phyloP scores from a whole-genome alignment of 1,140 invertebrate genomes.

The Drosophila repleta region DNA sequence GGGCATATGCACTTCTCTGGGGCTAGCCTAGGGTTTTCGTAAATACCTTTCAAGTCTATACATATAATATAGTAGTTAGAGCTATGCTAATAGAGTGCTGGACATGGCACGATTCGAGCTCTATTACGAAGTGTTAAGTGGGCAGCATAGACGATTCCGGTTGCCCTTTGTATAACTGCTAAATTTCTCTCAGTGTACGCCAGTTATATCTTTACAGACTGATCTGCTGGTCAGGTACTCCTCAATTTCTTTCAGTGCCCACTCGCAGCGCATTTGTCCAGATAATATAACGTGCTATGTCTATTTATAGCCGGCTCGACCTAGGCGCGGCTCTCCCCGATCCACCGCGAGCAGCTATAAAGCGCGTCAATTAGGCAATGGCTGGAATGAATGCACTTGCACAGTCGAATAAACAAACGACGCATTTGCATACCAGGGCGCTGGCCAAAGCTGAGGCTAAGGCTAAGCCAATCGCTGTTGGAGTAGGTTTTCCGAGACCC shows the following conservation, averaged over 20 bases:
- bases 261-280: conserved; percentile 19
- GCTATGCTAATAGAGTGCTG: background rate
- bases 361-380: conserved; percentile 51
- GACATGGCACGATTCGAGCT: background rate
- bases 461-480: conserved; percentile 28
- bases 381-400: conserved; percentile 34
- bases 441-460: background rate
- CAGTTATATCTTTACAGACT: no score
- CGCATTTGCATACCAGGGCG: conserved; percentile 61
- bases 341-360: conserved; percentile 12
- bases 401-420: conserved; percentile 68
- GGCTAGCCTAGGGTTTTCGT: background rate
- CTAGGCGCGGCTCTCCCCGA: conserved; percentile 48
- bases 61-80: background rate
- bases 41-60: conserved; percentile 1
- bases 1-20: conserved; percentile 8
- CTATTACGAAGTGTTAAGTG: conserved; percentile 1
- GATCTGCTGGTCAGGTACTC: background rate
- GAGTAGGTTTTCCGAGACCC: conserved; percentile 42
- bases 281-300: conserved; percentile 51
- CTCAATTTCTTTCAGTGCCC: conserved; percentile 23
- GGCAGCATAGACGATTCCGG: background rate
- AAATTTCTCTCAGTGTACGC: background rate
- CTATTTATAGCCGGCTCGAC: conserved; percentile 63
- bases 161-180: background rate